phyloP scores from a whole-genome alignment of 2,888 invertebrate genomes.

The Epirrhoe alternata region DNA sequence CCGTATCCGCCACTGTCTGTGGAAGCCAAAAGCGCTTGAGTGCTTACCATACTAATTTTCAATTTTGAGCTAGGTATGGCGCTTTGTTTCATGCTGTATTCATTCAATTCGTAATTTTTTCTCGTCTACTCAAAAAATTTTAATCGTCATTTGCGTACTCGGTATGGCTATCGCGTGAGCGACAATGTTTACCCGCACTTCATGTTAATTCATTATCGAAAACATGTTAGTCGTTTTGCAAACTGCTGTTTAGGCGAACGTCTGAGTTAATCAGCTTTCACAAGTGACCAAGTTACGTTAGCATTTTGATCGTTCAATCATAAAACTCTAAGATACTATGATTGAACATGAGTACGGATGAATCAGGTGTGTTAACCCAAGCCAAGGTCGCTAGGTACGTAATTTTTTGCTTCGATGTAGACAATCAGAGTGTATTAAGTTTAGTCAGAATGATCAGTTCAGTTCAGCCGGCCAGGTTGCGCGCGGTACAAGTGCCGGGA shows the following conservation, averaged over 20 bases:
- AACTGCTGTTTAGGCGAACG: slow-evolving; percentile 36
- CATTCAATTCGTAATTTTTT: not conserved
- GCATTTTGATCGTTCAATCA: slow-evolving; percentile 33
- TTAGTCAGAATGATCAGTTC: slow-evolving; percentile 15
- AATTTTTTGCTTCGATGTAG: slow-evolving; percentile 42
- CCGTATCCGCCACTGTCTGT: too few relatives aligned
- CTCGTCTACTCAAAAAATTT: not conserved
- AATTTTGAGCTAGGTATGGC: too few relatives aligned
- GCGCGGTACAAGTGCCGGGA: slow-evolving; percentile 38
- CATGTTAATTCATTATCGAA: slow-evolving; percentile 37
- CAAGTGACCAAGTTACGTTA: not conserved
- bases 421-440: slow-evolving; percentile 41
- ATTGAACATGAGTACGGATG: slow-evolving; percentile 61
- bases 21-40: too few relatives aligned
- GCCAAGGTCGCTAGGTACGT: slow-evolving; percentile 64
- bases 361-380: slow-evolving; percentile 57
- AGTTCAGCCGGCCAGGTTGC: slow-evolving; percentile 3
- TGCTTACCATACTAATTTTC: too few relatives aligned
- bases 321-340: slow-evolving; percentile 41
- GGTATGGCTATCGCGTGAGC: slow-evolving; percentile 22
- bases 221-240: slow-evolving; percentile 38
- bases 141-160: slow-evolving; percentile 17
- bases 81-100: too few relatives aligned
- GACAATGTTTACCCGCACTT: slow-evolving; percentile 31
- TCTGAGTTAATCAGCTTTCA: slow-evolving; percentile 15